Percentiles rank a stretch among this genome's conserved stretches.
These are phyloP conservation scores for Polia nebulosa DNA, from an alignment of 2,888 invertebrate genomes.

Conservation along the genomic window DNA sequence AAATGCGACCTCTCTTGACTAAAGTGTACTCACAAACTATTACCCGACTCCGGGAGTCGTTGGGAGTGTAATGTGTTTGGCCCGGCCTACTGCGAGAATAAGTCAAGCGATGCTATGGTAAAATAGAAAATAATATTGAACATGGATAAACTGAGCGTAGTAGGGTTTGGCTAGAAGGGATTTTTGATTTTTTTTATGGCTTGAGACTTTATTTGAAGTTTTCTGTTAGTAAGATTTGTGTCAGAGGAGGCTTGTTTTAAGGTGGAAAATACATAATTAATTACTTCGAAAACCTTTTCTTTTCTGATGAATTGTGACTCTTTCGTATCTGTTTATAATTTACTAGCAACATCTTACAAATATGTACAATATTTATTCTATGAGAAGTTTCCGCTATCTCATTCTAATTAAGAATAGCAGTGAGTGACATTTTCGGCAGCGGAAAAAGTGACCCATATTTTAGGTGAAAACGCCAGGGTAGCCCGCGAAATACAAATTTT, in stretches of 20 bases:
- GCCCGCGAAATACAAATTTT: no score
- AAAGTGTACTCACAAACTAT: slow-evolving; percentile 47
- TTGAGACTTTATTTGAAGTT: not conserved
- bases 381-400: no score
- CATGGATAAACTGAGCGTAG: slow-evolving; percentile 34
- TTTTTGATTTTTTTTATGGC: not conserved
- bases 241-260: not conserved
- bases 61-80: slow-evolving; percentile 62
- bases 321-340: not conserved
- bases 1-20: slow-evolving; percentile 37
- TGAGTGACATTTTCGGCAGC: no score
- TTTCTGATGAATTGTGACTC: not conserved
- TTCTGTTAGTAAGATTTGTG: not conserved
- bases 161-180: slow-evolving; percentile 13
- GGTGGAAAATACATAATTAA: not conserved
- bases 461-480: no score
- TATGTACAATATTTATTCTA: not conserved
- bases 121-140: slow-evolving; percentile 67
- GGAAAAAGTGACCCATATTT: no score
- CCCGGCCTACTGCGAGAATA: slow-evolving; percentile 58
- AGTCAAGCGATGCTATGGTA: slow-evolving; percentile 65
- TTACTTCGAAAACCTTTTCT: no score
- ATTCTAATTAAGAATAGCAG: no score
- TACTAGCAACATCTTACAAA: not conserved
- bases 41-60: slow-evolving; percentile 48